Conservation (phyloP, 1,140 invertebrate genomes). For the Aphaenogaster floridana region DNA sequence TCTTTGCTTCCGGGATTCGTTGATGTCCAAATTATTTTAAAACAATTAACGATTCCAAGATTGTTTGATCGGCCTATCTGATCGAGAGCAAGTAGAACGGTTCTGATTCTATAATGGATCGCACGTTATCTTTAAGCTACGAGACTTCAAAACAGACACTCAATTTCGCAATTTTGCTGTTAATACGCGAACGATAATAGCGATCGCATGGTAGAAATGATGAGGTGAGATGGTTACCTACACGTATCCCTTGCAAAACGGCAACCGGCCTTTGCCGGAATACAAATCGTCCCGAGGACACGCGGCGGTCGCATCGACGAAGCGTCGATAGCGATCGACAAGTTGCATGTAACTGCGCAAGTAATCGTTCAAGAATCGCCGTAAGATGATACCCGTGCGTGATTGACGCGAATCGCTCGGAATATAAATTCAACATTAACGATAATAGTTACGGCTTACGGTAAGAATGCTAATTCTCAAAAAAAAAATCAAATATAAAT, state of each 20-base stretch:
- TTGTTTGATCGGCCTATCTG: background rate
- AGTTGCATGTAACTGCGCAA: slow-evolving; percentile 35
- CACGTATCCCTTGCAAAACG: slow-evolving; percentile 47
- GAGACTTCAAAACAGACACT: background rate
- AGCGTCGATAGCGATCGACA: slow-evolving; percentile 57
- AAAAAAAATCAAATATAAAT: background rate
- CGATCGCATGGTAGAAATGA: slow-evolving; percentile 21
- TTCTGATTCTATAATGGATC: background rate
- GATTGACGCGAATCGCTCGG: slow-evolving; percentile 52
- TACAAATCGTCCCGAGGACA: slow-evolving; percentile 56
- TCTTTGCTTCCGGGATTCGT: slow-evolving; percentile 17
- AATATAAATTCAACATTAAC: slow-evolving; percentile 49
- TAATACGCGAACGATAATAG: slow-evolving; percentile 37
- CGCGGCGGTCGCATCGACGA: slow-evolving; percentile 18
- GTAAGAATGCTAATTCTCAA: slow-evolving; percentile 22
- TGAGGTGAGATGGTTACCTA: slow-evolving; percentile 49
- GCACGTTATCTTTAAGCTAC: background rate
- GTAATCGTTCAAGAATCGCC: slow-evolving; percentile 52
- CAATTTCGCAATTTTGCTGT: slow-evolving; percentile 5
- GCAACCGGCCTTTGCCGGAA: slow-evolving; percentile 38
- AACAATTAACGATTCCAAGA: background rate
- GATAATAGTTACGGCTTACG: slow-evolving; percentile 20
- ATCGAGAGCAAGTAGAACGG: background rate
- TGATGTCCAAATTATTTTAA: background rate
- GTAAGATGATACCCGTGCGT: slow-evolving; percentile 40